Evolutionary conservation across 2,113 vertebrate genomes (phyloP).

Genomic region (Vicugna pacos): DNA sequence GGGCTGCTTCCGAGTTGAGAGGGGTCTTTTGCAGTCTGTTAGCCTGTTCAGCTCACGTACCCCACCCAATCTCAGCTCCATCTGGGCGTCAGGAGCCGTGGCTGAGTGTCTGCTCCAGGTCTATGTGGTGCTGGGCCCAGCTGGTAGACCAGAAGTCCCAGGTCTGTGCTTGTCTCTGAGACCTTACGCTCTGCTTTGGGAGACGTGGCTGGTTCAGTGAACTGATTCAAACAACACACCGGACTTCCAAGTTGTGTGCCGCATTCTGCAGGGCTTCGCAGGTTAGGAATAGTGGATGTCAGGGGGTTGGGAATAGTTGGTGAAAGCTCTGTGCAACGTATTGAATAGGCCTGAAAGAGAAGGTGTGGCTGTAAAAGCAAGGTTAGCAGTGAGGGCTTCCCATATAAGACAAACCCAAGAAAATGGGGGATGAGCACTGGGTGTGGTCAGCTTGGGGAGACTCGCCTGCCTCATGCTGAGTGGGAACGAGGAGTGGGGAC

Average conservation of each 20-base stretch:
- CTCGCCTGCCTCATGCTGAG: background rate
- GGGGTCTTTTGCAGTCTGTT: background rate
- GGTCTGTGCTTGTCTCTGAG: too few species aligned
- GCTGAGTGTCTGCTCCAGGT: background rate
- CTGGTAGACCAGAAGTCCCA: background rate
- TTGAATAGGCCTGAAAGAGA: background rate
- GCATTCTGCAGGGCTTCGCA: background rate
- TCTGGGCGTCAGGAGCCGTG: background rate
- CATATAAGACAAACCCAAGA: background rate
- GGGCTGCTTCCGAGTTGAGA: background rate
- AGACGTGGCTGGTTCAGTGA: background rate
- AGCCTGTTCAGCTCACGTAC: background rate
- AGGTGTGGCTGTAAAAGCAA: background rate
- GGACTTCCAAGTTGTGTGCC: background rate
- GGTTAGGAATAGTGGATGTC: background rate
- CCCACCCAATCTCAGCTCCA: fast-evolving
- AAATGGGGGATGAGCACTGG: fast-evolving
- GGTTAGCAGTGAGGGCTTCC: background rate
- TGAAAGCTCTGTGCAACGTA: background rate
- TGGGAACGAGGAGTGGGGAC: fast-evolving
- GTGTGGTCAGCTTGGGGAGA: background rate
- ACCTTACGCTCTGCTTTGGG: background rate
- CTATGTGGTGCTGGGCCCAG: background rate
- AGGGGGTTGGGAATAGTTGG: too few species aligned
- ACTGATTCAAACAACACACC: background rate